Base-by-base conservation (phyloP, 2,797 vertebrate species). In the Enteromius argenteus region DNA sequence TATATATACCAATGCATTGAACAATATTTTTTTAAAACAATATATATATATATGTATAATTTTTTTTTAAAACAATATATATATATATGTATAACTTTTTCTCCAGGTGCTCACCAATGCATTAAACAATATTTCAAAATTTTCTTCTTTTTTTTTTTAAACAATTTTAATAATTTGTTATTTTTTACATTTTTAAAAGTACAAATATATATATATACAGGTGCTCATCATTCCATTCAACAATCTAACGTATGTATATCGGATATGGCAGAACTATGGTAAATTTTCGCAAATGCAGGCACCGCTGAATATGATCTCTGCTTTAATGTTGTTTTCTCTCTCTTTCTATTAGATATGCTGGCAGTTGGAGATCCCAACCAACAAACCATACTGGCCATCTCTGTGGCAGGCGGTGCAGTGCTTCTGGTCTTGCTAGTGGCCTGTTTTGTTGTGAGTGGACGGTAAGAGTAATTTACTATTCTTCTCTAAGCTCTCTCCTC, bases 371-470 rank as follows among this genome's bases (percentile, higher is more conserved):
- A 96, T 88, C 95, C 95, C 0, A 96, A 96, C 92, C 96, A 96
- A 89, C 94, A 94, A 80, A 96, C 96, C 72, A 96, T 96, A 73
- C 84, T 96, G 89, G 95, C 94, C 4, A 94, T 96, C 83, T 96
- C 95, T 32, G 93, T 96, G 27, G 94, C 95, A 1, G 95, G 95
- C 6, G 95, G 95, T 68, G 94, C 95, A 0, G 90, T 95, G 42
- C 93, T 96, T 42, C 93, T 96, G 79, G 92, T 96, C 89, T 95
- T 96, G 86, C 91, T 96, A 84, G 96, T 96, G 89, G 95, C 95
- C n/a, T 96, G 96, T 90, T 96, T 96, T 79, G 93, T 96, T 75
- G 93, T 96, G 88, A 96, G 95, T 10, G 95, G 96, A 91, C 95
- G 96, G 96, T 96, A 95, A 83, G 91, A 78, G 14, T 19, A 73